Evolutionary conservation across 2,888 invertebrate species (phyloP), one percentile per base, ranked within the genome.

Genomic region (Cenopis cana): DNA sequence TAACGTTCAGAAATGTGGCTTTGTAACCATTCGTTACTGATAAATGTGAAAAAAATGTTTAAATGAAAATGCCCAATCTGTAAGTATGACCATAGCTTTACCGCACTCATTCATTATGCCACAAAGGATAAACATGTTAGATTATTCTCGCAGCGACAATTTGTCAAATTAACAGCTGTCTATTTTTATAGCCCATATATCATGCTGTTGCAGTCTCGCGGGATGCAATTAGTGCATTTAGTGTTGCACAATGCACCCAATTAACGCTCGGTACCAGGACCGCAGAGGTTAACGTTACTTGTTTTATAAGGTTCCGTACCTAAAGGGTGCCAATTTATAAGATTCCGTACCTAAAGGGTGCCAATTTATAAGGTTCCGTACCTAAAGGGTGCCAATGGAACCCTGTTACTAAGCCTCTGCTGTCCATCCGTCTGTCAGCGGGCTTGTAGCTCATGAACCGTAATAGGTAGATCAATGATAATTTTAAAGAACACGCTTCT

Each of bases 211-310:
- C 65, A 54, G 59, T 57, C 76, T 75, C 81, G 77, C 76, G 80
- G 80, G 78, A 78, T 75, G 75, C 80, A 82, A 82, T 81, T 82
- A 82, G 76, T 78, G 77, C 76, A 75, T 69, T 81, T 78, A 78
- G 61, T 76, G 72, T 75, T 78, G 80, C 78, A 78, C 79, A 79
- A 77, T 82, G 78, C 79, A 74, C 76, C 78, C 81, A 81, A 82
- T 83, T 82, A 82, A 73, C 76, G 41, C 69, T 66, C 57, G 57
- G 73, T 55, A 73, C 72, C 50, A 68, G 71, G 67, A 73, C 61
- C 38, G 54, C 68, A 67, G 46, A 61, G 61, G 68, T 72, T 68
- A 64, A 69, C 68, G 52, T 41, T 70, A 66, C 54, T 46, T 49
- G 24, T 57, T 64, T 57, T 55, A 55, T 69, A 5, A 33, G 33